phyloP scores from a whole-genome alignment of 2,113 vertebrate species.

The Mus spicilegus region DNA sequence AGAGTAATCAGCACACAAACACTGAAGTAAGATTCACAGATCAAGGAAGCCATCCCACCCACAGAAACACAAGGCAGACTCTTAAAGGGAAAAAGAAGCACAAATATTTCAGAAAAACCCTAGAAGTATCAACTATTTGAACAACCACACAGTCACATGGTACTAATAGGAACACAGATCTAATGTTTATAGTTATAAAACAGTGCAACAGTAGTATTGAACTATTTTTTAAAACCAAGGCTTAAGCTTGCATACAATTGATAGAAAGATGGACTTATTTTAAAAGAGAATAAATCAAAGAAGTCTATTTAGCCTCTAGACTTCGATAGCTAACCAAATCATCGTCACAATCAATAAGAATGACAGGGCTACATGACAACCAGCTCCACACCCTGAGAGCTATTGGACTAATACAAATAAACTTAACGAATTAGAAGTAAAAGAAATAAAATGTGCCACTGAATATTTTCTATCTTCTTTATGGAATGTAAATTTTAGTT shows the following conservation, averaged over 20 bases:
- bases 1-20: too few relatives aligned
- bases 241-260: background rate
- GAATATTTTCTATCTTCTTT: background rate
- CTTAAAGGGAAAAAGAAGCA: background rate
- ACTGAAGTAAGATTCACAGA: background rate
- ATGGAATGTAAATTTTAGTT: background rate
- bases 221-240: background rate
- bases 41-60: background rate
- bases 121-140: background rate
- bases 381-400: background rate
- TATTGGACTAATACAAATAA: background rate
- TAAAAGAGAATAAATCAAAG: background rate
- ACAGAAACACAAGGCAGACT: background rate
- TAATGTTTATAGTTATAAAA: constrained; percentile 8
- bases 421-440: background rate
- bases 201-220: background rate
- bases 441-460: background rate
- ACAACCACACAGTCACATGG: background rate
- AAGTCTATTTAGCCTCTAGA: background rate
- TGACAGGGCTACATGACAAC: background rate
- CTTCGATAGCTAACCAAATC: background rate
- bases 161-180: background rate
- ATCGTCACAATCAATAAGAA: background rate
- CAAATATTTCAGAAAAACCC: background rate
- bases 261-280: background rate